Percentiles rank a stretch among this genome's conserved stretches.
These are phyloP conservation scores for Dicentrarchus labrax DNA, from an alignment of 2,113 vertebrate species.

Conservation along the genomic window DNA sequence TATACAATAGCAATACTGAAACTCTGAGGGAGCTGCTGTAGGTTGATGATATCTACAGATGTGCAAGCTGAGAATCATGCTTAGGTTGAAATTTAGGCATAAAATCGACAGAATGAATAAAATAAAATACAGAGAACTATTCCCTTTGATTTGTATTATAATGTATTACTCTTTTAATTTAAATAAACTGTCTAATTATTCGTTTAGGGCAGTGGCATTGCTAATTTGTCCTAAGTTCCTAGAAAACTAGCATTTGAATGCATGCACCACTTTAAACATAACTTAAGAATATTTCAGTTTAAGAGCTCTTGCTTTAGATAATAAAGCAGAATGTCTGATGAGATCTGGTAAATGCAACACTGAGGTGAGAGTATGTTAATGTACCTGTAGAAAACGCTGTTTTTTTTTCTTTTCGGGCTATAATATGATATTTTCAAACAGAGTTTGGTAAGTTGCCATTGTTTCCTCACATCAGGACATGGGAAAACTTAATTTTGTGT, in stretches of 20 bases:
- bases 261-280: slow-evolving; percentile 11
- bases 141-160: neutral
- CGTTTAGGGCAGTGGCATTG: neutral
- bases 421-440: slow-evolving; percentile 52
- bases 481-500: slow-evolving; percentile 67
- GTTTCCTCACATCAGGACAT: slow-evolving; percentile 61
- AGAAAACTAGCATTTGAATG: slow-evolving; percentile 10
- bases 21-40: neutral
- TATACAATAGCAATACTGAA: neutral
- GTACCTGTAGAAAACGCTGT: slow-evolving; percentile 17
- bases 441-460: slow-evolving; percentile 45
- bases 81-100: neutral
- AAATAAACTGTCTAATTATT: neutral
- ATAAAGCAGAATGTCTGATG: slow-evolving; percentile 3
- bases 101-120: neutral
- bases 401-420: slow-evolving; percentile 13
- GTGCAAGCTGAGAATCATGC: neutral
- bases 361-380: slow-evolving; percentile 17
- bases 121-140: neutral
- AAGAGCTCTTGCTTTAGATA: slow-evolving; percentile 4
- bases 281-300: neutral
- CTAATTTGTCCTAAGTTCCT: neutral
- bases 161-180: neutral
- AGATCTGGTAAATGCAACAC: neutral
- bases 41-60: neutral